Evolutionary conservation across 2,888 invertebrate genomes (phyloP), one percentile per base, ranked within the genome.

Genomic region (Horisme vitalbata): DNA sequence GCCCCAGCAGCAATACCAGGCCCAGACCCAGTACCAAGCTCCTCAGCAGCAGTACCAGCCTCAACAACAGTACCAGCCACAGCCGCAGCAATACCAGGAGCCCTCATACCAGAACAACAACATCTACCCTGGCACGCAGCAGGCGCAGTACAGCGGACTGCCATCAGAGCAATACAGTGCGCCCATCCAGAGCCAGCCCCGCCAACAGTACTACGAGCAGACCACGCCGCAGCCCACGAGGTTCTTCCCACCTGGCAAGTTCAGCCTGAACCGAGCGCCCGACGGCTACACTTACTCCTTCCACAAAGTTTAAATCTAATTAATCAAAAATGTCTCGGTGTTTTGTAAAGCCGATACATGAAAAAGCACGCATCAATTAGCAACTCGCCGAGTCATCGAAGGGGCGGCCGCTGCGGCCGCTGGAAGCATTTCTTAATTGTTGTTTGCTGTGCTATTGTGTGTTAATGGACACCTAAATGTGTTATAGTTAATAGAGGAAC

Each of bases 221-320:
- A 90, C 91, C 51, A 95, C 95, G 39, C 94, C 92, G 52, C 87
- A 93, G 15, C 94, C 95, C 11, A 92, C 93, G 68, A 92, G 94
- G 64, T 95, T 95, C 90, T 94, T 94, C 76, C 96, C 95, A 38
- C 96, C 96, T 18, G 96, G 96, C 60, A 96, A 96, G 82, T 92
- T 96, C 68, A 94, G 94, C 63, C 91, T 97, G 62, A 96, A 96
- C 90, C 91, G 96, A 73, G 95, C 95, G 48, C 96, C 96, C 26
- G 96, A 96, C 72, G 96, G 96, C 69, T 96, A 93, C 90, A 95
- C 95, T 68, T 96, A 95, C 86, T 95, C 93, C 59, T 96, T 96
- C 91, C 95, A 94, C 88, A 95, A 89, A 84, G 88, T 86, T 68
- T 89, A 89, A 85, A 76, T 68, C 60, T 73, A 74, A 74, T 72